Evolutionary conservation across 1,140 invertebrate species (phyloP).

Genomic region (Batillaria attramentaria): DNA sequence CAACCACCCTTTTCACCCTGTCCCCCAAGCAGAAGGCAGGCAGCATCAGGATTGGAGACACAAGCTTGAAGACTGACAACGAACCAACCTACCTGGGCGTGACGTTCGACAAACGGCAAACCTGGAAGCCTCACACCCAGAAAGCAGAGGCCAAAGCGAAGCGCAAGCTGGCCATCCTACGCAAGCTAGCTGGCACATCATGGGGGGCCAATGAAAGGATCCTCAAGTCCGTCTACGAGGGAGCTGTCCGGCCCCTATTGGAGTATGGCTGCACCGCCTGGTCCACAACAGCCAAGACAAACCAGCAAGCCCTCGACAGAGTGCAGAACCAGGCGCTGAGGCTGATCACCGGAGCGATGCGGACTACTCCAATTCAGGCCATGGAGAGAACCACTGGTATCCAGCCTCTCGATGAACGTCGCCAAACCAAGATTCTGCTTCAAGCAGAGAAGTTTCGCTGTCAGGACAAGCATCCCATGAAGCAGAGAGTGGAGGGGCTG

Average conservation of each 20-base stretch:
- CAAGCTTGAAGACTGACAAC: background rate
- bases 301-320: conserved; percentile 4
- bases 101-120: conserved; percentile 26
- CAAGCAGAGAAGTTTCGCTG: no score
- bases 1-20: background rate
- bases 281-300: background rate
- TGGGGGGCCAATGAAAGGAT: conserved; percentile 22
- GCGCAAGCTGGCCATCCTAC: conserved; percentile 16
- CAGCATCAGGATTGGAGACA: background rate
- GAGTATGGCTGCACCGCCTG: no score
- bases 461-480: no score
- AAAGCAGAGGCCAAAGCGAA: conserved; percentile 22
- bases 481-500: no score
- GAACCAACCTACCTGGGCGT: conserved; percentile 35
- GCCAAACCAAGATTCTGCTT: no score
- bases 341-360: conserved; percentile 12
- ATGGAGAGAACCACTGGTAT: background rate
- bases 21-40: background rate
- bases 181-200: conserved; percentile 14
- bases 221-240: background rate
- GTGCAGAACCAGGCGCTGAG: background rate
- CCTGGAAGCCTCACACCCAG: conserved; percentile 25
- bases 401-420: background rate
- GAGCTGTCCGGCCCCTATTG: background rate
- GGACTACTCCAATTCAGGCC: background rate